Base-by-base conservation (phyloP, 1,140 invertebrate genomes). In the Pseudomyrmex flavicornis region DNA sequence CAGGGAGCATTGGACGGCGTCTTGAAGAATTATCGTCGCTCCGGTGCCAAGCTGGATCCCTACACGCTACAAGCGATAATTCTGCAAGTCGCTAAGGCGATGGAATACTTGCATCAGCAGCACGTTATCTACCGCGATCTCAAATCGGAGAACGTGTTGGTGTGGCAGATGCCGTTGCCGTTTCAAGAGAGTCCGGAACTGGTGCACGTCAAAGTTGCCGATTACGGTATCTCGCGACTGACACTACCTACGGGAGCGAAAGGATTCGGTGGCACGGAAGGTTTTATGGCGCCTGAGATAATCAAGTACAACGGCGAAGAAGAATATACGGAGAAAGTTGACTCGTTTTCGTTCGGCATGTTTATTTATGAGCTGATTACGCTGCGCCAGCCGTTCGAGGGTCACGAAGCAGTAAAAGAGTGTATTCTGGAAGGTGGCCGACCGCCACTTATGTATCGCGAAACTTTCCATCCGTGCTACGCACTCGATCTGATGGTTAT, bases 341-440 rank as follows among this genome's bases (percentile, higher is more conserved):
- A 99, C 92, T 99, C 98, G 87, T 99, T 99, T 92, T 99, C 99
- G 0, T 99, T 99, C 95, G 99, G 98, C n/a, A 99, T 99, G 98
- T 98, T 99, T 89, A 95, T 99, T 83, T 99, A 99, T 93, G 99
- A 99, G 94, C 95, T 99, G 61, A 94, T 99, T 15, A 99, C 98
- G 4, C 95, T 99, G 46, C 97, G 98, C 68, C 97, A 98, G 91
- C 99, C 99, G 0, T 99, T 99, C 91, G 98, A 99, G 90, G 96
- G 98, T 86, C 97, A 99, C 89, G 98, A 99, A 91, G 98, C 98
- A 15, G 98, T 99, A 2, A 99, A 99, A 92, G 98, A 99, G 89
- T 98, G 98, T 87, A 98, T 99, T 46, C 94, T 99, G 46, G 98
- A 99, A 93, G 99, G 99, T 59, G 98, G 97, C 46, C 94, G 99